phyloP scores from a whole-genome alignment of 2,113 vertebrate genomes.

The Tamias sibiricus region DNA sequence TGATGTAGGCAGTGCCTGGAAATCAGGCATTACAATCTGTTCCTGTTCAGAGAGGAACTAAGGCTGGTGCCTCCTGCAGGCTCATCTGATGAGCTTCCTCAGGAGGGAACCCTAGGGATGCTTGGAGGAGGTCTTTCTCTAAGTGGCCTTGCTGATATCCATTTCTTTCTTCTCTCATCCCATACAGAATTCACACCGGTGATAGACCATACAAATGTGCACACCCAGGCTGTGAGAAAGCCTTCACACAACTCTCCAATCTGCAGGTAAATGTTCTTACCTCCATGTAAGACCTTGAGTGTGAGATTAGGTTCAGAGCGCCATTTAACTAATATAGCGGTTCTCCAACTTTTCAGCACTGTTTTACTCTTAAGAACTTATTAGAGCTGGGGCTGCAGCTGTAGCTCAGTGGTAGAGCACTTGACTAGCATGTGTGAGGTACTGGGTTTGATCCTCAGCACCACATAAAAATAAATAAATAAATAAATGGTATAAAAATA shows the following conservation, averaged over 20 bases:
- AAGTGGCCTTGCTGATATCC: constrained; percentile 9
- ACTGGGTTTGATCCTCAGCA: too few relatives aligned
- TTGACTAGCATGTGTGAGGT: too few relatives aligned
- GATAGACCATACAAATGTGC: constrained; percentile 97
- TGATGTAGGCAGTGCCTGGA: background rate
- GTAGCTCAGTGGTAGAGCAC: too few relatives aligned
- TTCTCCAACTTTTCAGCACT: background rate
- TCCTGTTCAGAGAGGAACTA: background rate
- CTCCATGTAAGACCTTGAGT: background rate
- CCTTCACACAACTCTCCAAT: constrained; percentile 98
- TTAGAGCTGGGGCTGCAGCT: too few relatives aligned
- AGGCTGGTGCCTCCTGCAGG: background rate
- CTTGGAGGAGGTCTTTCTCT: background rate
- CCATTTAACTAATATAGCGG: background rate
- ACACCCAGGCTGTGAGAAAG: constrained; percentile 97
- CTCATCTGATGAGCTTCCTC: background rate
- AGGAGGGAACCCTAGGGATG: background rate
- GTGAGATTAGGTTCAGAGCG: background rate
- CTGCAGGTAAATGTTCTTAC: constrained; percentile 90
- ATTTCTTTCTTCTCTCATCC: constrained; percentile 75
- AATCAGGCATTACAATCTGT: background rate
- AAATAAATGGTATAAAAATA: too few relatives aligned
- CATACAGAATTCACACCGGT: constrained; percentile 97
- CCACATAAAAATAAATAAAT: too few relatives aligned
- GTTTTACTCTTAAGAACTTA: background rate